Conservation (phyloP, 2,888 invertebrate genomes). For the Heliconius charithonia region DNA sequence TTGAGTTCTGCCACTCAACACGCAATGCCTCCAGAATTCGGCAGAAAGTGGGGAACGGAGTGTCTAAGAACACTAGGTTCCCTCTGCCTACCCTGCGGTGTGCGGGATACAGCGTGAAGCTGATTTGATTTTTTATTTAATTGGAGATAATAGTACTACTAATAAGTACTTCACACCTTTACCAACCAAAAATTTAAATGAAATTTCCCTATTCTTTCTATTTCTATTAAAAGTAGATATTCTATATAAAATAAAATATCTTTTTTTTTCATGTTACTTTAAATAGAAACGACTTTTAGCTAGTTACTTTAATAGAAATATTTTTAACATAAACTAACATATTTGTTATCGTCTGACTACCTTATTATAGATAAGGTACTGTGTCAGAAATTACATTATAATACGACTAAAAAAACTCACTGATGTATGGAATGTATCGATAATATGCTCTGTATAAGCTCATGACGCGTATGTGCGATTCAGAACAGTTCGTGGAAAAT, state of each 20-base stretch:
- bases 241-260: not conserved
- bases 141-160: too few relatives aligned
- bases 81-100: too few relatives aligned
- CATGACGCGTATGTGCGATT: slow-evolving; percentile 91
- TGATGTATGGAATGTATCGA: slow-evolving; percentile 92
- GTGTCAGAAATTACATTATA: not conserved
- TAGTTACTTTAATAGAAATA: not conserved
- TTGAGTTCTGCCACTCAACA: too few relatives aligned
- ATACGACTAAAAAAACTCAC: slow-evolving; percentile 81
- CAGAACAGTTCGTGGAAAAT: slow-evolving; percentile 89
- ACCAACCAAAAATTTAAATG: not conserved
- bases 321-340: not conserved
- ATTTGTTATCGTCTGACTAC: too few relatives aligned
- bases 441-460: slow-evolving; percentile 95
- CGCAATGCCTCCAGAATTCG: too few relatives aligned
- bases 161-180: not conserved
- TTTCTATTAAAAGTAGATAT: not conserved
- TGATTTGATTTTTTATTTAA: too few relatives aligned
- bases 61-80: too few relatives aligned
- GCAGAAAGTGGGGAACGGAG: too few relatives aligned
- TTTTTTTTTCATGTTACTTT: too few relatives aligned
- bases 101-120: too few relatives aligned
- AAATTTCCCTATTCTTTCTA: not conserved
- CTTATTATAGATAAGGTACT: not conserved
- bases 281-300: not conserved